These are phyloP conservation scores for Megalops cyprinoides DNA, from an alignment of 2,797 vertebrate genomes.

Conservation along the genomic window DNA sequence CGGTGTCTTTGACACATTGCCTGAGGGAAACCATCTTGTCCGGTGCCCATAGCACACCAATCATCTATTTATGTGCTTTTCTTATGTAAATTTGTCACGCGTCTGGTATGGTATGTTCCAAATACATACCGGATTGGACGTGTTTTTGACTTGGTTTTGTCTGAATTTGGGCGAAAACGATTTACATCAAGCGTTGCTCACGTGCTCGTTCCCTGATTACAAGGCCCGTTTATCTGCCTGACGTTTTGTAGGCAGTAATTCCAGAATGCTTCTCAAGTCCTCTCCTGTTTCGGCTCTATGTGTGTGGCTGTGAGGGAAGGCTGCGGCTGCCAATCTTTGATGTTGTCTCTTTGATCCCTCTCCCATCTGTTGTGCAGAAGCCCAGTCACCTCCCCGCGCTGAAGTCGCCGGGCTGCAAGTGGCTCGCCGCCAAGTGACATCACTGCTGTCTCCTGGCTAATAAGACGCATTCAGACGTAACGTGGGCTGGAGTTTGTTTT, in stretches of 20 bases:
- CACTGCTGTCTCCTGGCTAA: neutral
- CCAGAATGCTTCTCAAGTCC: neutral
- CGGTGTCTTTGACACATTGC: neutral
- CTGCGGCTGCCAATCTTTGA: neutral
- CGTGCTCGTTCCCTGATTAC: neutral
- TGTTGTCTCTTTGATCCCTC: neutral
- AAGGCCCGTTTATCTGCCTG: neutral
- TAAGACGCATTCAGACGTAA: neutral
- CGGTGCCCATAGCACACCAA: neutral
- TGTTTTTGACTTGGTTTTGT: no score
- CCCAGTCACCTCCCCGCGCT: neutral
- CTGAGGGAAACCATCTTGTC: neutral
- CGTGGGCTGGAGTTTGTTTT: neutral
- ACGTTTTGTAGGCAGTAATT: no score
- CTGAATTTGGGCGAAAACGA: no score
- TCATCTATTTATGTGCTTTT: no score
- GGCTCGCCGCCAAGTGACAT: neutral
- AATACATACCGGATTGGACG: no score
- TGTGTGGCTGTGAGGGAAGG: neutral
- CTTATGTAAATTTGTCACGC: no score
- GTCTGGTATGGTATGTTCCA: no score
- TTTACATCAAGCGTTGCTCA: no score
- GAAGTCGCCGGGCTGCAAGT: neutral
- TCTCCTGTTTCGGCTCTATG: neutral
- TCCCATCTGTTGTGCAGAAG: constrained; percentile 1